These are phyloP conservation scores for Eugnorisma glareosa DNA, from an alignment of 2,888 invertebrate species.

Conservation along the genomic window DNA sequence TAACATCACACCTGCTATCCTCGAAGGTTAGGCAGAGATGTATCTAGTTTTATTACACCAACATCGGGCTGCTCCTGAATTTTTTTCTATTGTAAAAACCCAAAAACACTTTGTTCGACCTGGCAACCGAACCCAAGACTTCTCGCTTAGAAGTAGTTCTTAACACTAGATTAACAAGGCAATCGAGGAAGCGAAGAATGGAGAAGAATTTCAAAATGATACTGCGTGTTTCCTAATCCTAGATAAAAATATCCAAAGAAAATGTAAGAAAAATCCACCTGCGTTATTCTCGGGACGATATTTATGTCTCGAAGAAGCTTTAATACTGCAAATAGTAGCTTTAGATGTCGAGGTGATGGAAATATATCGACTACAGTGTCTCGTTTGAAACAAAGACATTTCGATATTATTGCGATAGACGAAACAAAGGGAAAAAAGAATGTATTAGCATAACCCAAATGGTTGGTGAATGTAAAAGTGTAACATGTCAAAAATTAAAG, in stretches of 20 bases:
- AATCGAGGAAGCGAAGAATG: not conserved
- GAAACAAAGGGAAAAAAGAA: not conserved
- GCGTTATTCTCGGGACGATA: slow-evolving; percentile 16
- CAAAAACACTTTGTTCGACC: not conserved
- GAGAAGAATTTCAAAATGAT: not conserved
- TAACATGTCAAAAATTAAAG: no score
- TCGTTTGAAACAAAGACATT: not conserved
- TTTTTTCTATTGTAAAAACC: no score
- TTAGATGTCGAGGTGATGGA: slow-evolving; percentile 28
- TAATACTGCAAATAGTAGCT: slow-evolving; percentile 17
- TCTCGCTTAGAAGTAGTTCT: not conserved
- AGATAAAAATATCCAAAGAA: not conserved
- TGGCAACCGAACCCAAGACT: not conserved
- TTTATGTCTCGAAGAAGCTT: slow-evolving; percentile 19
- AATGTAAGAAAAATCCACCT: slow-evolving; percentile 22
- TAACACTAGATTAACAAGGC: not conserved
- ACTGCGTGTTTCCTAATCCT: not conserved
- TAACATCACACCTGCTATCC: not conserved
- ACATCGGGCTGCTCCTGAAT: not conserved
- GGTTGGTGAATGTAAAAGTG: not conserved
- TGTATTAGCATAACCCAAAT: not conserved
- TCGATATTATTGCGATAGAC: not conserved
- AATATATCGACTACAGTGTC: slow-evolving; percentile 31
- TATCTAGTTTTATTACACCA: not conserved
- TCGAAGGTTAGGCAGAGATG: not conserved